Evolutionary conservation across 2,888 invertebrate genomes (phyloP), one percentile per base, ranked within the genome.

Genomic region (Zygaena filipendulae): DNA sequence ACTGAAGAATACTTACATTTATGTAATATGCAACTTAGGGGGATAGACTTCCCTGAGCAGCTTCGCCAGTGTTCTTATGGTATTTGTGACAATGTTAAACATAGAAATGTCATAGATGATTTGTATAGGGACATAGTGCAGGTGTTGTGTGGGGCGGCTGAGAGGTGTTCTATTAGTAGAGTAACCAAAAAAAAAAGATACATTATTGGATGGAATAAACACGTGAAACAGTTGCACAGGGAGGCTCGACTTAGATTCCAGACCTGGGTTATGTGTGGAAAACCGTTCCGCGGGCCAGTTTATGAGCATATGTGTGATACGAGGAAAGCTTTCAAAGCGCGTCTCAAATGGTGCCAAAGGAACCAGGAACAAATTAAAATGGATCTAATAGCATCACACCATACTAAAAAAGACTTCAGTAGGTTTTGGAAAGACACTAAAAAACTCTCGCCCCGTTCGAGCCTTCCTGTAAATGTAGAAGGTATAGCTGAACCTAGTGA

Each of bases 121-220:
- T 11, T 44, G 27, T 44, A 43, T 28, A 12, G 3, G 5, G 32
- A 36, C 18, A 33, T 45, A 11, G 32, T 42, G 0, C 6, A 19
- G 9, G 25, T 32, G 4, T 21, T 42, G 3, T 13, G 14, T 3
- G 19, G 32, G 4, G 31, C 39, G 1, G 33, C 42, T 8, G n/a
- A 3, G 5, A 9, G 3, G 12, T 32, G 27, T 23, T 11, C 20
- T 23, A 18, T 6, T 13, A 11, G 1, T 5, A 13, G 3, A 6
- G 8, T 1, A 5, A 19, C 25, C 2, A 6, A 11, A 2, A 30
- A 29, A 20, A 24, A 14, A 5, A 28, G 29, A 13, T 9, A 14
- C 5, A 21, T 43, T n/a, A 7, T 25, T 2, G 40, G 43, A 0
- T 46, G 44, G 35, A 35, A 35, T 18, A 25, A 13, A 10, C 25